Base-by-base conservation (phyloP, 2,113 vertebrate species). In the Passerina amoena region DNA sequence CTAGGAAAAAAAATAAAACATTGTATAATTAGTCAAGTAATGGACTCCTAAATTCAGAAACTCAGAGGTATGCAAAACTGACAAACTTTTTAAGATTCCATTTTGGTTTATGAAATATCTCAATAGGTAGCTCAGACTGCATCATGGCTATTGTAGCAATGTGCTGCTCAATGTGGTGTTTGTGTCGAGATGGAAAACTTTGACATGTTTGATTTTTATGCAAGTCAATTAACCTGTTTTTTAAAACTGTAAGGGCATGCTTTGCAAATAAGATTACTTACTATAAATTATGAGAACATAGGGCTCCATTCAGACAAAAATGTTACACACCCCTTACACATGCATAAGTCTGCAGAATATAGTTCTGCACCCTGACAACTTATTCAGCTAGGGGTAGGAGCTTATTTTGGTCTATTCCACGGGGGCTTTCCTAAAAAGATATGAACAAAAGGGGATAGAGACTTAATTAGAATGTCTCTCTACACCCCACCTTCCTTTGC, bases 221-320 rank as follows among this genome's bases (percentile, higher is more conserved):
- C 98, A 98, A 97, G 98, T 98, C 98, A 98, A 98, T 98, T 98
- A 98, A 98, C 97, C 97, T 98, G 97, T 98, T 98, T 98, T 98
- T 98, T 97, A 97, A 98, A 98, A 98, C 96, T 97, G 97, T 98
- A 98, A 98, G 96, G 97, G 97, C 98, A 98, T 98, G 98, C 98
- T 98, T 98, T 98, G 97, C 97, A 98, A 98, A 98, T 98, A 98
- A 98, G 98, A 98, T 98, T 98, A 98, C 97, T 98, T 98, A 98
- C 97, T 98, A 98, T 98, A 98, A 98, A 98, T 98, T 98, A 98
- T 97, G 97, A 96, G 97, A 98, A 98, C 98, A 98, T 98, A 98
- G 98, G 97, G 96, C 96, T 97, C 98, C 98, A 98, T 98, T 98
- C 98, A 98, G 97, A 98, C 97, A 98, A 98, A 96, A 98, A 98